These are phyloP conservation scores for Bellardia pandia DNA, from an alignment of 2,888 invertebrate species.

Conservation along the genomic window DNA sequence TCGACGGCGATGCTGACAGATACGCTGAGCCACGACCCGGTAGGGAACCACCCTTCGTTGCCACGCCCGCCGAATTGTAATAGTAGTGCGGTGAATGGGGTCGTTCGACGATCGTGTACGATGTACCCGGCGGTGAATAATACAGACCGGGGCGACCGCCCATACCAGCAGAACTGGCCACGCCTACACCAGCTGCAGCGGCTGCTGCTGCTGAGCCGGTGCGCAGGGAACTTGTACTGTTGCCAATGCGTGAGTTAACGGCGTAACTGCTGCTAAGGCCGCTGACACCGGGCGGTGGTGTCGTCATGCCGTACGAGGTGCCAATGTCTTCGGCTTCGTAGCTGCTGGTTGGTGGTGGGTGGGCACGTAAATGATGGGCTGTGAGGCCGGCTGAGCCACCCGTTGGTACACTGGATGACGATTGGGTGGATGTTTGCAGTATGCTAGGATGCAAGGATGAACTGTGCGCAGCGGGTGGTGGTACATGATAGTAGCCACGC, in stretches of 20 bases:
- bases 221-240: slow-evolving; percentile 85
- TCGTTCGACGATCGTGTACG: slow-evolving; percentile 94
- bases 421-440: slow-evolving; percentile 76
- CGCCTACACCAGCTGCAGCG: slow-evolving; percentile 73
- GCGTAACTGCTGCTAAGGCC: slow-evolving; percentile 79
- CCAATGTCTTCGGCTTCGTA: slow-evolving; percentile 84
- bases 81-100: slow-evolving; percentile 88
- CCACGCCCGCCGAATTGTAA: slow-evolving; percentile 84
- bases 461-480: slow-evolving; percentile 79
- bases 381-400: slow-evolving; percentile 81
- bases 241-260: slow-evolving; percentile 81
- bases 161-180: slow-evolving; percentile 61
- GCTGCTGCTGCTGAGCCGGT: slow-evolving; percentile 82
- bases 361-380: slow-evolving; percentile 78
- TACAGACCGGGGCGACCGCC: slow-evolving; percentile 89
- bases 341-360: slow-evolving; percentile 80
- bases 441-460: slow-evolving; percentile 77
- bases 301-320: slow-evolving; percentile 80
- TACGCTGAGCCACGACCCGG: slow-evolving; percentile 87
- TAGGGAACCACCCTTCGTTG: slow-evolving; percentile 83
- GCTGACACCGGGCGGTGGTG: slow-evolving; percentile 78
- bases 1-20: slow-evolving; percentile 87
- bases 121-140: slow-evolving; percentile 95
- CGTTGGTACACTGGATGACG: slow-evolving; percentile 81
- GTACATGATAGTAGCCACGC: slow-evolving; percentile 83